Conservation (phyloP, 2,797 vertebrate genomes). For the Esox lucius region DNA sequence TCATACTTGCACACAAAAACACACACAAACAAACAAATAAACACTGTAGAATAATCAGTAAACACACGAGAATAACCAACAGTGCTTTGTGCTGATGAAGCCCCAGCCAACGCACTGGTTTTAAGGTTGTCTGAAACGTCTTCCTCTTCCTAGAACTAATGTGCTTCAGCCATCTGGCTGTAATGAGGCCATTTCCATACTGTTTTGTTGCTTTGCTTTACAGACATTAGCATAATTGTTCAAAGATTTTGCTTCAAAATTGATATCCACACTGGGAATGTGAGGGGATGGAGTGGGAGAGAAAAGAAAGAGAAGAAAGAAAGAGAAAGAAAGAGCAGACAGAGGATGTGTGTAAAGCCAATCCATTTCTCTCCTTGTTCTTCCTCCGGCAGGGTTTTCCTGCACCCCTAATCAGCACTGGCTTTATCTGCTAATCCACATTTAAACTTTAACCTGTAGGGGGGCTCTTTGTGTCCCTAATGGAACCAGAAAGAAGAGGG, state of each 20-base stretch:
- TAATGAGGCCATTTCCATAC: constrained; percentile 94
- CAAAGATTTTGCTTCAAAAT: constrained; percentile 95
- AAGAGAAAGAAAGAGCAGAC: constrained; percentile 72
- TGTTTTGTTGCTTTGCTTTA: constrained; percentile 89
- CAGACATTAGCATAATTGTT: constrained; percentile 96
- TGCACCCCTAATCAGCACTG: constrained; percentile 92
- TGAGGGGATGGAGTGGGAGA: constrained; percentile 75
- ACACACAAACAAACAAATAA: constrained; percentile 45
- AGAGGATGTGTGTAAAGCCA: constrained; percentile 86
- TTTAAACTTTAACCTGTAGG: constrained; percentile 99
- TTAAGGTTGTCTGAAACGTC: constrained; percentile 72
- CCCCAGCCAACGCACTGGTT: constrained; percentile 73
- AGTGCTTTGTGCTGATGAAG: constrained; percentile 69
- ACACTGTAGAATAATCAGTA: constrained; percentile 71
- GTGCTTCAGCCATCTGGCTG: constrained; percentile 90
- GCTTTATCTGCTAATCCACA: constrained; percentile 98
- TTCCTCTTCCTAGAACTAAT: constrained; percentile 75
- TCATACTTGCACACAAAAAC: too few relatives aligned
- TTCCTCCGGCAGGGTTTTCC: constrained; percentile 66
- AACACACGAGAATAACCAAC: constrained; percentile 66
- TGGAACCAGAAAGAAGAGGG: constrained; percentile 94
- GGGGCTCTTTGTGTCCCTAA: constrained; percentile 98
- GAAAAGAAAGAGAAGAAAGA: constrained; percentile 39
- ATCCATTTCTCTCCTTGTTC: constrained; percentile 78
- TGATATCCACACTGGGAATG: constrained; percentile 87